Evolutionary conservation across 2,888 invertebrate genomes (phyloP).

Genomic region (Axea sp.): DNA sequence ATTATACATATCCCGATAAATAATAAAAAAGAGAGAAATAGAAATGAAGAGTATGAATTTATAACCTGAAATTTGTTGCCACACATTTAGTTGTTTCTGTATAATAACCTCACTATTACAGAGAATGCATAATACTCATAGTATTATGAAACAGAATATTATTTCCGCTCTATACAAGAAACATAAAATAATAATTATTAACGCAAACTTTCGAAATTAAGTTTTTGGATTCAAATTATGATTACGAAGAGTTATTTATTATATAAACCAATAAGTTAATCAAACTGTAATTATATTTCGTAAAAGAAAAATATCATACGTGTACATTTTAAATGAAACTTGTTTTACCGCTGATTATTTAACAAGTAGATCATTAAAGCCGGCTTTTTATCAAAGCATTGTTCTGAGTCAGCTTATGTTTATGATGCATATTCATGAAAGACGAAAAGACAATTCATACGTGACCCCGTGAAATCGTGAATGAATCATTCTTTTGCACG

Average conservation of each 20-base stretch:
- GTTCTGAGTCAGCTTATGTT: conserved; percentile 5
- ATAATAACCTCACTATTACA: conserved; percentile 55
- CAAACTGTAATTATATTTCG: conserved; percentile 4
- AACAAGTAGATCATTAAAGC: conserved; percentile 3
- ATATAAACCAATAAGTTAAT: conserved; percentile 13
- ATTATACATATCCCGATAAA: too few relatives aligned
- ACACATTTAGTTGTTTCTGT: too few relatives aligned
- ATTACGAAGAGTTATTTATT: too few relatives aligned
- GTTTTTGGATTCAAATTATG: too few relatives aligned
- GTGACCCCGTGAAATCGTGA: conserved; percentile 35
- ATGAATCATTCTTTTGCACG: conserved; percentile 44
- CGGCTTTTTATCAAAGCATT: conserved; percentile 23
- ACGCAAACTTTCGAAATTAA: too few relatives aligned
- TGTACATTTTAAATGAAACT: neutral
- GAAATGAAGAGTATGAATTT: too few relatives aligned
- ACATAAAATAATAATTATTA: too few relatives aligned
- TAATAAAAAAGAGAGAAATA: too few relatives aligned
- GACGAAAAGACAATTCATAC: conserved; percentile 47
- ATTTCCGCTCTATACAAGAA: too few relatives aligned
- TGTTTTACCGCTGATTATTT: conserved; percentile 1
- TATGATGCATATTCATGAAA: conserved; percentile 40
- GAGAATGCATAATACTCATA: conserved; percentile 42
- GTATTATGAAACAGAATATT: conserved; percentile 62
- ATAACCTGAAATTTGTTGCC: too few relatives aligned
- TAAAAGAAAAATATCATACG: conserved; percentile 7